phyloP scores from a whole-genome alignment of 2,888 invertebrate species.

The Dolomedes plantarius region DNA sequence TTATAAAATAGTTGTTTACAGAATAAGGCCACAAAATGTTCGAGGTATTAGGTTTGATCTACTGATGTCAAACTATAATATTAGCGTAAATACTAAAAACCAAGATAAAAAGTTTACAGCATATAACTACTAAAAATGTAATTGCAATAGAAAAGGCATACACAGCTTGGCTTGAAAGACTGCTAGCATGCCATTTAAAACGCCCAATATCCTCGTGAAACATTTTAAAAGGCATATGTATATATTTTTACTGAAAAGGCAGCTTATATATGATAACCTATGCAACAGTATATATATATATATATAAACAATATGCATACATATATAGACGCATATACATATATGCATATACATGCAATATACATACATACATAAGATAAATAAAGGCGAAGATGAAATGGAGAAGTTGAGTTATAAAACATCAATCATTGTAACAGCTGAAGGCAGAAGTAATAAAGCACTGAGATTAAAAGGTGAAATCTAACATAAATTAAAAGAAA shows the following conservation, averaged over 20 bases:
- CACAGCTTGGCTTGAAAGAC: not conserved
- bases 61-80: not conserved
- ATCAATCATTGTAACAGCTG: too few relatives aligned
- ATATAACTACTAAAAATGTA: not conserved
- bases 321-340: too few relatives aligned
- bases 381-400: too few relatives aligned
- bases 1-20: constrained; percentile 31
- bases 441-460: too few relatives aligned
- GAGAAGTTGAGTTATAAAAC: too few relatives aligned
- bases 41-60: constrained; percentile 35
- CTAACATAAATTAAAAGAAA: too few relatives aligned
- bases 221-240: not conserved
- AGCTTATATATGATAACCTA: not conserved
- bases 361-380: too few relatives aligned
- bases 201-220: not conserved
- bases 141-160: not conserved
- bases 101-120: not conserved
- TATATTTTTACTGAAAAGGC: not conserved
- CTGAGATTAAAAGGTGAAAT: too few relatives aligned
- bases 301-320: too few relatives aligned
- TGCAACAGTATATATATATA: not conserved
- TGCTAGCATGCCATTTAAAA: not conserved
- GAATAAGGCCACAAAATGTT: constrained; percentile 47
- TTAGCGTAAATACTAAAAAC: not conserved
- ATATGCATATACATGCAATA: too few relatives aligned